A percentile compares a stretch with the other conserved stretches of the same genome.
Evolutionary conservation across 2,113 vertebrate genomes (phyloP).

Genomic region (Prochilodus magdalenae): DNA sequence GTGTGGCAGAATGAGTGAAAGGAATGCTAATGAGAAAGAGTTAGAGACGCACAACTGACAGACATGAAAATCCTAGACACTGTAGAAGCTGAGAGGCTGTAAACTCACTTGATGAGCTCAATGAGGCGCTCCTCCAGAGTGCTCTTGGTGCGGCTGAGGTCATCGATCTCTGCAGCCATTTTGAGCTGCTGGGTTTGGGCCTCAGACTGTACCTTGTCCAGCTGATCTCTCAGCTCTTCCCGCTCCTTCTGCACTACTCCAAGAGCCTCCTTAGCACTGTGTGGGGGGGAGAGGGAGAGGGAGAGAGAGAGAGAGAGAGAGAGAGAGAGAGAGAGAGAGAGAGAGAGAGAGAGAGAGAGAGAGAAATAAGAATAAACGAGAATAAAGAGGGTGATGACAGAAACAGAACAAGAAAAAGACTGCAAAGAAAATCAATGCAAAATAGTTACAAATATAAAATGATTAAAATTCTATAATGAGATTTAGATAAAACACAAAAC

Average conservation of each 20-base stretch:
- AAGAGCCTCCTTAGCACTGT: conserved; percentile 81
- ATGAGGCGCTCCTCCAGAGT: conserved; percentile 93
- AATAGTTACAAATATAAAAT: not conserved
- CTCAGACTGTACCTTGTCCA: conserved; percentile 74
- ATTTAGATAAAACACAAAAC: not conserved
- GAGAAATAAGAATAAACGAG: not conserved
- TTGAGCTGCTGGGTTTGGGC: conserved; percentile 78
- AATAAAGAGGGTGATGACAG: too few relatives aligned
- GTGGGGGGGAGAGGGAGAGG: not conserved
- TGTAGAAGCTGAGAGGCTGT: not conserved
- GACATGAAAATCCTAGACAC: not conserved
- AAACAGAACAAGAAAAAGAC: too few relatives aligned
- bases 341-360: not conserved
- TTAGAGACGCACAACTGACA: not conserved
- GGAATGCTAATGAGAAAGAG: conserved; percentile 27
- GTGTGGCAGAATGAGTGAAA: not conserved
- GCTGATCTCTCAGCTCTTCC: conserved; percentile 77
- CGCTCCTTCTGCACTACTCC: conserved; percentile 67
- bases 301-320: too few relatives aligned
- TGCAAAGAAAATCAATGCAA: not conserved
- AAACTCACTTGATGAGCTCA: conserved; percentile 88
- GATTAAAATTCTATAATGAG: too few relatives aligned
- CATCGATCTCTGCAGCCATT: conserved; percentile 87
- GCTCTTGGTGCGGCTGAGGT: conserved; percentile 87
- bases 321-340: not conserved